A percentile compares a stretch with the other conserved stretches of the same genome.
Evolutionary conservation across 2,888 invertebrate species (phyloP).

Genomic region (Epirrhoe tristata): DNA sequence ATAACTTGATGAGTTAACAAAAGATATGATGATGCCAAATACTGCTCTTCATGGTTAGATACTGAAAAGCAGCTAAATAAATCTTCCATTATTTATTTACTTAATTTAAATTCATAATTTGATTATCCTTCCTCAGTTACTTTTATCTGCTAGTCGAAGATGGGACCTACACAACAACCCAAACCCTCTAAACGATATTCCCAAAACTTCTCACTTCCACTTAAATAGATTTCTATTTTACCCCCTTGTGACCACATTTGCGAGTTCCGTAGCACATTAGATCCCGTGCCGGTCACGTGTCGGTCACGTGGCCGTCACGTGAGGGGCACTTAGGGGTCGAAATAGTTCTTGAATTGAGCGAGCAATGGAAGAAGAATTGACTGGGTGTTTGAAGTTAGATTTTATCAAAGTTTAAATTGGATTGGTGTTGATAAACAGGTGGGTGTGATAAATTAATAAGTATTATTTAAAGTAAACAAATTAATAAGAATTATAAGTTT

Average conservation of each 20-base stretch:
- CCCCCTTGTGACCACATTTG: slow-evolving; percentile 57
- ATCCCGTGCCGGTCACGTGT: slow-evolving; percentile 51
- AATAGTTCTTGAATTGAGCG: slow-evolving; percentile 63
- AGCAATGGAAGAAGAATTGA: slow-evolving; percentile 46
- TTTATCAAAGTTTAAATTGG: slow-evolving; percentile 38
- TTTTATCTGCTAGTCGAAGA: not conserved
- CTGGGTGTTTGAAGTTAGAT: slow-evolving; percentile 41
- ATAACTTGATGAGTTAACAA: too few species aligned
- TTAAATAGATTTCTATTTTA: slow-evolving; percentile 62
- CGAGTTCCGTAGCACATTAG: slow-evolving; percentile 66
- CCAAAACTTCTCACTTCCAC: slow-evolving; percentile 62
- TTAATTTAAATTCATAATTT: not conserved
- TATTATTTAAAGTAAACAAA: too few species aligned
- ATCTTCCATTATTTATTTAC: too few species aligned
- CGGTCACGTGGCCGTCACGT: slow-evolving; percentile 40
- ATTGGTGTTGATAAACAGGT: slow-evolving; percentile 20
- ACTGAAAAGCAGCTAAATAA: too few species aligned
- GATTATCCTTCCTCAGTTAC: not conserved
- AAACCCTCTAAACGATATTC: slow-evolving; percentile 35
- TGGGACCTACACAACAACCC: not conserved
- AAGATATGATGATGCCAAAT: too few species aligned
- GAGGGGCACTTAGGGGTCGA: slow-evolving; percentile 50
- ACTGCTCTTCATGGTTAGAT: too few species aligned
- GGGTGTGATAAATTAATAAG: slow-evolving; percentile 5
- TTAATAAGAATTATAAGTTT: too few species aligned